Percentiles rank a stretch among this genome's conserved stretches.
phyloP scores from a whole-genome alignment of 2,888 invertebrate species.

The Zonitis immaculata region DNA sequence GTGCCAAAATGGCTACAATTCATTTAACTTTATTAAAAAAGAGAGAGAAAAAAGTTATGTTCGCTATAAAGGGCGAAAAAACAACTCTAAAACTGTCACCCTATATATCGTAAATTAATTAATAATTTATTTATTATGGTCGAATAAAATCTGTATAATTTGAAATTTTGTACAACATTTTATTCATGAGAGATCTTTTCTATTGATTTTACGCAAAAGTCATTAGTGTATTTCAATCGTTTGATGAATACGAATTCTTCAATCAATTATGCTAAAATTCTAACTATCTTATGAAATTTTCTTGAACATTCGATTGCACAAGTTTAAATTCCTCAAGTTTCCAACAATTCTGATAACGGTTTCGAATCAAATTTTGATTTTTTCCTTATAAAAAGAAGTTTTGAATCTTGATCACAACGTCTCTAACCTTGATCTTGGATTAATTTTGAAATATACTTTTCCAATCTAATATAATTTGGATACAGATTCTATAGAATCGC shows the following conservation, averaged over 20 bases:
- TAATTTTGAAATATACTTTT: not conserved
- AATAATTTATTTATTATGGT: not conserved
- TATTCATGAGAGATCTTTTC: conserved; percentile 19
- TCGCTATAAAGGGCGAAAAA: not conserved
- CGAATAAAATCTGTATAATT: too few species aligned
- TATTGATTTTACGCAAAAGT: conserved; percentile 26
- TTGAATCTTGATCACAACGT: too few species aligned
- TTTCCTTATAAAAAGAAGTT: too few species aligned
- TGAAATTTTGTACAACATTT: conserved; percentile 7
- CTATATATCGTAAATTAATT: not conserved
- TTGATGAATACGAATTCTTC: conserved; percentile 21
- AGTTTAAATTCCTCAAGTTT: not conserved
- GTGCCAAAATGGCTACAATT: conserved; percentile 15
- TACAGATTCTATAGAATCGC: conserved; percentile 13
- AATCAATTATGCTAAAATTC: conserved; percentile 27
- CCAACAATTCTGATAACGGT: conserved; percentile 3
- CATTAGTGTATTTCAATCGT: conserved; percentile 20
- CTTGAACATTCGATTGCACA: not conserved
- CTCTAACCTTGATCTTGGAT: too few species aligned
- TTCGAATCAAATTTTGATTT: too few species aligned
- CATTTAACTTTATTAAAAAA: conserved; percentile 13
- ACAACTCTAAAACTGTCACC: not conserved
- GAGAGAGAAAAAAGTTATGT: not conserved
- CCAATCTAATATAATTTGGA: conserved; percentile 6
- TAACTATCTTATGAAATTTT: conserved; percentile 5